Evolutionary conservation across 2,888 invertebrate genomes (phyloP).

Genomic region (Brenthis daphne): DNA sequence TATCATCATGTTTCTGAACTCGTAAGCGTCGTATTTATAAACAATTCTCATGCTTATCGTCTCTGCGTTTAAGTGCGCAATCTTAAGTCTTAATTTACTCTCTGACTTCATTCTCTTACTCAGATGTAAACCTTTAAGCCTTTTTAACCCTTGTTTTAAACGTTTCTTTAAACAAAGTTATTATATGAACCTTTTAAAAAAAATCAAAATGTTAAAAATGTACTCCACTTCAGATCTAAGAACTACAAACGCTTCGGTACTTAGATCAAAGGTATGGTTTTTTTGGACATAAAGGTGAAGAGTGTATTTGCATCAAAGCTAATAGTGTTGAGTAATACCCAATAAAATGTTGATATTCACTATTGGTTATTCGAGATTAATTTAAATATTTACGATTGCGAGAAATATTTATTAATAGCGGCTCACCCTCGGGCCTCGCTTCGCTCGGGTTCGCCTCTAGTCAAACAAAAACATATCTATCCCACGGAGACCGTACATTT

Average conservation of each 20-base stretch:
- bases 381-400: neutral
- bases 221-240: constrained; percentile 31
- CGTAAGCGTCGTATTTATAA: constrained; percentile 15
- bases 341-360: neutral
- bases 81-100: constrained; percentile 8
- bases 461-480: too few relatives aligned
- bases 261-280: constrained; percentile 43
- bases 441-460: too few relatives aligned
- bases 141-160: too few relatives aligned
- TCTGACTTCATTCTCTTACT: constrained; percentile 13
- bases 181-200: constrained; percentile 18
- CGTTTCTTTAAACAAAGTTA: constrained; percentile 13
- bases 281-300: constrained; percentile 44
- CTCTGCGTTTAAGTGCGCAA: constrained; percentile 11
- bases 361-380: neutral
- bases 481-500: too few relatives aligned
- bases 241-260: constrained; percentile 32
- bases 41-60: constrained; percentile 19
- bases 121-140: neutral
- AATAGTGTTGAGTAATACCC: neutral
- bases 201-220: constrained; percentile 29
- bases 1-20: constrained; percentile 27
- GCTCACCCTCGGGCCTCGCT: too few relatives aligned
- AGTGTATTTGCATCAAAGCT: constrained; percentile 33
- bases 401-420: too few relatives aligned